Percentiles rank a stretch among this genome's conserved stretches.
Evolutionary conservation across 2,797 vertebrate species (phyloP).

Genomic region (Crocodylus rhombifer): DNA sequence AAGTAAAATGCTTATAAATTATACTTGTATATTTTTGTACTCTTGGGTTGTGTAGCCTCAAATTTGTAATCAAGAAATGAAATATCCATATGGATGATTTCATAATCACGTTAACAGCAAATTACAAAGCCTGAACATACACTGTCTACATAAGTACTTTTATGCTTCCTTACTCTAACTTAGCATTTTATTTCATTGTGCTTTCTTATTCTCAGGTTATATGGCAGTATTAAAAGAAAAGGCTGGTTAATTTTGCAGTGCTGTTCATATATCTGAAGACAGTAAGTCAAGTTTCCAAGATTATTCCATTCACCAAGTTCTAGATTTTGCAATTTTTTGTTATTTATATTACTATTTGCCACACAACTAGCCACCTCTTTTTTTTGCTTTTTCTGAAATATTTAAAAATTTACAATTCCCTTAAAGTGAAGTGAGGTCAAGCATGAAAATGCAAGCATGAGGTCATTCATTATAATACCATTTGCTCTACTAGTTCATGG

Average conservation of each 20-base stretch:
- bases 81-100: not conserved
- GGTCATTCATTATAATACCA: not conserved
- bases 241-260: not conserved
- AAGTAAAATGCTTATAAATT: not conserved
- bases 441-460: not conserved
- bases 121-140: not conserved
- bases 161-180: not conserved
- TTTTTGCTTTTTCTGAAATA: not conserved
- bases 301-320: rapidly evolving
- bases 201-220: not conserved
- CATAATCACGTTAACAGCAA: not conserved
- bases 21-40: not conserved
- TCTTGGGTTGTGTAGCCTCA: not conserved
- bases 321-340: not conserved
- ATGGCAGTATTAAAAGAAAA: not conserved
- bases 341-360: rapidly evolving
- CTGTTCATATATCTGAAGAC: not conserved
- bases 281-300: not conserved
- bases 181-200: not conserved
- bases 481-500: not conserved
- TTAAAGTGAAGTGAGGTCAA: not conserved
- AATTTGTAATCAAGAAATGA: not conserved
- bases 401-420: not conserved
- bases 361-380: not conserved
- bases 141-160: not conserved